Percentiles rank a stretch among this genome's conserved stretches.
phyloP scores from a whole-genome alignment of 2,797 vertebrate species.

The Antrozous pallidus region DNA sequence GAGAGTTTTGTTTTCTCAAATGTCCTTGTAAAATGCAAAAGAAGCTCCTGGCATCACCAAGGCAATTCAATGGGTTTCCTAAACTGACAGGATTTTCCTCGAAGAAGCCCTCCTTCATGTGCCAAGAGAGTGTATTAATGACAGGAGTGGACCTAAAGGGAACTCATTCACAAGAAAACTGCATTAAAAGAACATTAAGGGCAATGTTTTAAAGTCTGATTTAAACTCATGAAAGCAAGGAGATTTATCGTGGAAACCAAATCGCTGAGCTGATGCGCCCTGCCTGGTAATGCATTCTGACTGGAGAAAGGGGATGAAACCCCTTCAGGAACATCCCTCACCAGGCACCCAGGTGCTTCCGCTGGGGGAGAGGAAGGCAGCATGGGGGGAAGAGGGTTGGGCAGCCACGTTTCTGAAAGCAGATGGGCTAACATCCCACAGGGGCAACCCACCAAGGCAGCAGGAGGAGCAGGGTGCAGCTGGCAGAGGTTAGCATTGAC shows the following conservation, averaged over 20 bases:
- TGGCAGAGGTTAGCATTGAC: slow-evolving; percentile 54
- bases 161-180: slow-evolving; percentile 79
- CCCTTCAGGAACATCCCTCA: slow-evolving; percentile 46
- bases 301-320: slow-evolving; percentile 54
- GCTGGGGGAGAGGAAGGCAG: slow-evolving; percentile 18
- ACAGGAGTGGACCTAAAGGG: slow-evolving; percentile 72
- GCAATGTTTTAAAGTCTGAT: slow-evolving; percentile 74
- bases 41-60: slow-evolving; percentile 68
- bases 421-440: slow-evolving; percentile 52
- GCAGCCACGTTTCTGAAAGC: slow-evolving; percentile 45
- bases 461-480: neutral
- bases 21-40: slow-evolving; percentile 81
- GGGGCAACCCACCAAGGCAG: slow-evolving; percentile 37
- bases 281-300: slow-evolving; percentile 52
- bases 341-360: neutral
- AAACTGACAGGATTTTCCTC: slow-evolving; percentile 74
- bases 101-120: slow-evolving; percentile 75
- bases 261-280: slow-evolving; percentile 44
- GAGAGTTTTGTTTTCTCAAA: slow-evolving; percentile 78
- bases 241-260: slow-evolving; percentile 74
- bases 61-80: slow-evolving; percentile 73
- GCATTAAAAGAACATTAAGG: slow-evolving; percentile 80
- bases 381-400: neutral
- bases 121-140: slow-evolving; percentile 76
- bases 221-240: slow-evolving; percentile 72